A percentile compares a stretch with the other conserved stretches of the same genome.
Conservation (phyloP, 2,797 vertebrate species). For the Typhlichthys subterraneus region DNA sequence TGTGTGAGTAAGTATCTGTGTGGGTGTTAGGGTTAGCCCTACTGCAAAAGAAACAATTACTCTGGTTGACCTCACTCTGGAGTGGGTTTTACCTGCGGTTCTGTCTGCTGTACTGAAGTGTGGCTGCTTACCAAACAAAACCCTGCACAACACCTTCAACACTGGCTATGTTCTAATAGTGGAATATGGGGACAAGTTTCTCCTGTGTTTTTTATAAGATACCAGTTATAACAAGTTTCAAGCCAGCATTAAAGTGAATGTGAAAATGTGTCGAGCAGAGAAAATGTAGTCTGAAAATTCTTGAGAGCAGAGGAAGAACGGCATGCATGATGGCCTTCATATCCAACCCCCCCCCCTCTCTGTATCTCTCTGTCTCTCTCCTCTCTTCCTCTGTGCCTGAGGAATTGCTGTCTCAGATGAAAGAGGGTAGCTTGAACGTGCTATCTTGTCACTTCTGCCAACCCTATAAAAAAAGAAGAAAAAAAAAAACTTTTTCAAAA, state of each 20-base stretch:
- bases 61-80: conserved; percentile 17
- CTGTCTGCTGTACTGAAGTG: conserved; percentile 15
- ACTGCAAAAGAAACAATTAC: conserved; percentile 28
- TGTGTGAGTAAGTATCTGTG: conserved; percentile 10
- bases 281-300: conserved; percentile 7
- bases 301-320: neutral
- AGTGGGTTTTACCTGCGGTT: conserved; percentile 52
- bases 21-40: conserved; percentile 6
- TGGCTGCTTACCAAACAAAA: conserved; percentile 27
- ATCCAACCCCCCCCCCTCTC: conserved; percentile 4
- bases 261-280: too few relatives aligned
- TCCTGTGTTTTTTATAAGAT: too few relatives aligned
- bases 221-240: too few relatives aligned
- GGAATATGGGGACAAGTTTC: too few relatives aligned
- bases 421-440: conserved; percentile 18
- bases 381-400: conserved; percentile 18
- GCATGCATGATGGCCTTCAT: conserved; percentile 1
- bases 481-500: conserved; percentile 52
- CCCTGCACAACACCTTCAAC: neutral
- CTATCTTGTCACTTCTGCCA: conserved; percentile 32
- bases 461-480: conserved; percentile 6
- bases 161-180: neutral
- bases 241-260: too few relatives aligned
- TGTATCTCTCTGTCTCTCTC: conserved; percentile 13
- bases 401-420: conserved; percentile 32